Evolutionary conservation across 1,140 invertebrate species (phyloP), one percentile per base, ranked within the genome.

Genomic region (Tetraneura akinire): DNA sequence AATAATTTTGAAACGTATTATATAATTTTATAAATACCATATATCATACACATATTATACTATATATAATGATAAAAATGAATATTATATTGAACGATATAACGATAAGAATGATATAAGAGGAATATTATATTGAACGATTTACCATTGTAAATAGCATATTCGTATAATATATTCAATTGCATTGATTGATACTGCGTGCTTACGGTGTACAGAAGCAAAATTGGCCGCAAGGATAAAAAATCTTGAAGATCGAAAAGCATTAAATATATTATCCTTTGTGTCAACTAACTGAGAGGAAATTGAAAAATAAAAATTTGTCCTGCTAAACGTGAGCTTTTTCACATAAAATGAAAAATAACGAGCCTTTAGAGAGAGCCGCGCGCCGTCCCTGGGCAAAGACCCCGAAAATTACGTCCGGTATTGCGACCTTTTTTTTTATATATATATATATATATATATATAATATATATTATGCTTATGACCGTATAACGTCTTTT

Each of bases 351-450:
- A 76, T 57, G 73, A 76, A 55, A 76, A 76, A 57, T 76, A 76
- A 76, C 73, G 51, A 76, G 51, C 51, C 51, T 74, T 74, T 55
- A 57, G 26, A 53, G 53, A 57, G 26, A 53, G 53, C 53, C 13
- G 8, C n/a, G 51, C 1, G 9, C 18, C 14, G 66, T 68, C 66
- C 66, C 26, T 23, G 21, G 66, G 37, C 42, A 68, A 68, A 76
- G 53, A 53, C 73, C 51, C 73, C 53, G 73, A 76, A 76, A 76
- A 76, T 76, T 76, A 76, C 73, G 73, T 76, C 73, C 73, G 73
- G 53, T 76, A 76, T 57, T 37, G 51, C 73, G 53, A 68, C 66
- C 73, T 76, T 76, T 74, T 60, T 57, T 76, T 55, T 5, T 9
- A 11, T 66, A 21, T 68, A 42, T 66, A 45, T 68, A 45, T 68